Evolutionary conservation across 2,888 invertebrate genomes (phyloP).

Genomic region (Drosophila fungiperda): DNA sequence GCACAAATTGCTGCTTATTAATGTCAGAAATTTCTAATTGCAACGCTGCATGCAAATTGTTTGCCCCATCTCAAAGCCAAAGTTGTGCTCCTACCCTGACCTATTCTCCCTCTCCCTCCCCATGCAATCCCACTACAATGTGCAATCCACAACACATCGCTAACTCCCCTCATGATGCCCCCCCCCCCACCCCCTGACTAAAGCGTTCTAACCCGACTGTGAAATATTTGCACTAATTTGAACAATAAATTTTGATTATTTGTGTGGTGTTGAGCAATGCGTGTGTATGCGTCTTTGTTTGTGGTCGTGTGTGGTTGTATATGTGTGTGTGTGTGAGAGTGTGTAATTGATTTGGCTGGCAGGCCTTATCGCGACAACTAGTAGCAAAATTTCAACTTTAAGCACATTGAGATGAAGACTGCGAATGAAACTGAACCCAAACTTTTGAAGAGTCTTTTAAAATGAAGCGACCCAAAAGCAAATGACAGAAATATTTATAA

Average conservation of each 20-base stretch:
- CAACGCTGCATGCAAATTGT: constrained; percentile 73
- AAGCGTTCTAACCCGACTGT: constrained; percentile 42
- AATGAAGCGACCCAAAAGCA: constrained; percentile 10
- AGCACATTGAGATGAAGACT: constrained; percentile 3
- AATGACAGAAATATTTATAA: constrained; percentile 32
- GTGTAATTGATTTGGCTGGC: constrained; percentile 45
- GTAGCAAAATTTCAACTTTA: constrained; percentile 45
- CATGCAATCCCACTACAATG: not conserved
- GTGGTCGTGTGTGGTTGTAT: not conserved
- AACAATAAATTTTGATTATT: constrained; percentile 76
- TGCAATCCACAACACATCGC: not conserved
- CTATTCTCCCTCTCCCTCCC: not conserved
- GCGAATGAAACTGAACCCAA: not conserved
- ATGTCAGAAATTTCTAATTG: constrained; percentile 77
- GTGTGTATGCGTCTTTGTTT: not conserved
- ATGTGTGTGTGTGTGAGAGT: not conserved
- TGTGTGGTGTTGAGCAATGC: constrained; percentile 40
- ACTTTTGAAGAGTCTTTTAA: constrained; percentile 1
- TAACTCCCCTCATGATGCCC: not conserved
- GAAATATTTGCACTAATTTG: constrained; percentile 76
- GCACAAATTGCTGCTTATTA: constrained; percentile 77
- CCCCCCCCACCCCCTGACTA: not conserved
- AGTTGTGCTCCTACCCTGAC: not conserved
- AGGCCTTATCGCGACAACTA: constrained; percentile 44
- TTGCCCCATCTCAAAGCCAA: constrained; percentile 7